Evolutionary conservation across 2,797 vertebrate species (phyloP).

Genomic region (Alosa sapidissima): DNA sequence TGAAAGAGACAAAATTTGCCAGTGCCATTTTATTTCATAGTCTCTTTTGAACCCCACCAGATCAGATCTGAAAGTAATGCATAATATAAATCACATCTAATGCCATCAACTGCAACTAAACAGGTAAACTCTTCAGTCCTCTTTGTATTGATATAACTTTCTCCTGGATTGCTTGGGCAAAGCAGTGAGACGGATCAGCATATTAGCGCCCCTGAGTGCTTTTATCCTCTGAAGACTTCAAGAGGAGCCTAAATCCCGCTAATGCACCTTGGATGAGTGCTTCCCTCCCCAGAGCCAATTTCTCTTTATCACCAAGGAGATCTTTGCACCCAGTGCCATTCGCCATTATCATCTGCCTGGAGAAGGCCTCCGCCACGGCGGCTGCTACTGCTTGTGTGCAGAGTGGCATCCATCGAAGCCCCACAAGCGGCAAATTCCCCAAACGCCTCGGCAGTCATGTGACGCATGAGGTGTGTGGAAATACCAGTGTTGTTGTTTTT

Average conservation of each 20-base stretch:
- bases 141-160: slow-evolving; percentile 25
- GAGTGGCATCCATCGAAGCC: neutral
- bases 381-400: neutral
- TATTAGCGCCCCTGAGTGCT: slow-evolving; percentile 63
- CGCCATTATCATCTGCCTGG: slow-evolving; percentile 45
- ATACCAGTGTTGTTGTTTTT: neutral
- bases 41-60: neutral
- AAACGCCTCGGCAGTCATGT: slow-evolving; percentile 25
- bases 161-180: slow-evolving; percentile 52
- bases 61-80: neutral
- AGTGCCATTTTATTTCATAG: neutral
- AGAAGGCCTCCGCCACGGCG: neutral
- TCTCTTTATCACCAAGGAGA: slow-evolving; percentile 59
- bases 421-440: slow-evolving; percentile 21
- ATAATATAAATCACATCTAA: neutral
- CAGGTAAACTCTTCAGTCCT: neutral
- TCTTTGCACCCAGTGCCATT: slow-evolving; percentile 57
- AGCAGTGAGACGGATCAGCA: slow-evolving; percentile 60
- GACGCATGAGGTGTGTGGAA: slow-evolving; percentile 7
- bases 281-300: slow-evolving; percentile 52
- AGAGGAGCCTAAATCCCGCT: slow-evolving; percentile 58
- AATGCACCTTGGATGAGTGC: slow-evolving; percentile 57
- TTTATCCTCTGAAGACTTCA: slow-evolving; percentile 57
- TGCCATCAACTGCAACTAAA: neutral
- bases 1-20: neutral